These are phyloP conservation scores for Vireo griseus DNA, from an alignment of 2,797 vertebrate genomes.

Conservation along the genomic window DNA sequence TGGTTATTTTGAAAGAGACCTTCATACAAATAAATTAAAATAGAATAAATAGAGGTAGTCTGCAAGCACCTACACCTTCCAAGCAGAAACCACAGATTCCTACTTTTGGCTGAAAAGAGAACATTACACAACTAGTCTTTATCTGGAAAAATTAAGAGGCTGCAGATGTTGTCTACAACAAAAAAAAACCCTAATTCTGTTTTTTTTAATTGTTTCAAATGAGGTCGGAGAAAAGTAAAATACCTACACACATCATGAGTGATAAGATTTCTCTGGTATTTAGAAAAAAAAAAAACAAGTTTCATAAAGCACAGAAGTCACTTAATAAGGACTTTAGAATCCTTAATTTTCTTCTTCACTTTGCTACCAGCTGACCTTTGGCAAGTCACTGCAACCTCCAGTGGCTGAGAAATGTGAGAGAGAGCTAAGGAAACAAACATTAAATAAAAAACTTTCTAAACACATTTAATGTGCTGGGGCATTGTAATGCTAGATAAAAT, in stretches of 20 bases:
- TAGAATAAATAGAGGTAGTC: background rate
- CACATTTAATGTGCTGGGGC: background rate
- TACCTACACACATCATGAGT: background rate
- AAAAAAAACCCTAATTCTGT: background rate
- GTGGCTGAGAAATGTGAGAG: background rate
- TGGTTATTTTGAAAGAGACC: background rate
- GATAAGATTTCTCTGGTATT: background rate
- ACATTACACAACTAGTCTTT: background rate
- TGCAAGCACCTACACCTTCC: background rate
- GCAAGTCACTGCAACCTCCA: background rate
- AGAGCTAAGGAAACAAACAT: background rate
- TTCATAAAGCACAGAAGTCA: background rate
- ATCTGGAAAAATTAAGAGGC: background rate
- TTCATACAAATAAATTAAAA: background rate
- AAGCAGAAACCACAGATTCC: background rate
- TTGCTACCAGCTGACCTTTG: background rate
- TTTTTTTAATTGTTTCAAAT: background rate
- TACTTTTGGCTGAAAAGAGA: background rate
- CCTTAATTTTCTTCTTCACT: background rate
- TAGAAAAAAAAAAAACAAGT: background rate
- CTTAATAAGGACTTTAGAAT: background rate
- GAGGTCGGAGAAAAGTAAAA: background rate
- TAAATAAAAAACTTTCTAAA: background rate
- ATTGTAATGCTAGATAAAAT: background rate
- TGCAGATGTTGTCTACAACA: background rate